These are phyloP conservation scores for Drosophila melanogaster DNA, from an alignment of 1,140 invertebrate genomes.

Conservation along the genomic window Release_6_plus_ISO1_MT NT_033777.3:4915501-4916000, in stretches of 20 bases:
- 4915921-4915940: slow-evolving; percentile 17
- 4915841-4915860: slow-evolving; percentile 29
- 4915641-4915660: slow-evolving; percentile 8
- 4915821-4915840: slow-evolving; percentile 39
- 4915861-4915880: slow-evolving; percentile 31
- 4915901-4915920: slow-evolving; percentile 20
- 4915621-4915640: slow-evolving; percentile 38
- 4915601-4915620: slow-evolving; percentile 32
- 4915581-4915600: slow-evolving; percentile 60
- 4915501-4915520: slow-evolving; percentile 12
- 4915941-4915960: slow-evolving; percentile 39
- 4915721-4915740: slow-evolving; percentile 44
- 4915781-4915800: slow-evolving; percentile 33
- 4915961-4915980: slow-evolving; percentile 12
- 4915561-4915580: slow-evolving; percentile 53
- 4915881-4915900: slow-evolving; percentile 8
- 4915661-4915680: neutral
- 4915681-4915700: slow-evolving; percentile 7
- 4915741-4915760: slow-evolving; percentile 38
- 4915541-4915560: slow-evolving; percentile 67
- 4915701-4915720: slow-evolving; percentile 4
- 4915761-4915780: slow-evolving; percentile 17
- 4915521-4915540: slow-evolving; percentile 39
- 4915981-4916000: slow-evolving; percentile 17
- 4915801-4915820: slow-evolving; percentile 25